Base-by-base conservation (phyloP, 2,797 vertebrate species). In the Malurus splendens region DNA sequence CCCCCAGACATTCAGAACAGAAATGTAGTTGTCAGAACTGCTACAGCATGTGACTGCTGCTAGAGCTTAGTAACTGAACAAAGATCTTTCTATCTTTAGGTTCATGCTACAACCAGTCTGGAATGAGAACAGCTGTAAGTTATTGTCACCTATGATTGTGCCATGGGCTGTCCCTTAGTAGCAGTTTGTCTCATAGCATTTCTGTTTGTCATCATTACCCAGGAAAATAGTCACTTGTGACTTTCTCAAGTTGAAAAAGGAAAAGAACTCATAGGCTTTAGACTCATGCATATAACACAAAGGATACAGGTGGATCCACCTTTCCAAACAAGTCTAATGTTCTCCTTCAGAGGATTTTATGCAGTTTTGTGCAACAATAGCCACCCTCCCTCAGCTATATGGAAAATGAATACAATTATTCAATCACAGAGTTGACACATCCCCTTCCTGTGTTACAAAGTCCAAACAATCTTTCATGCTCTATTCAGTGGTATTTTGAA, bases 91-190 rank as follows among this genome's bases (percentile, higher is more conserved):
- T 91, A 32, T 71, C 90, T 91, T 88, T 55, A 80, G 47, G 17
- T 80, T 88, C 51, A 28, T 88, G 54, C 39, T 61, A 86, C 48
- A 91, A 62, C 24, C 44, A 77, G 50, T 30, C 54, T 82, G 57
- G 54, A 94, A 91, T 74, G 72, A 80, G 54, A 91, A 44, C 38
- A 91, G 65, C 36, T 86, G 18, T 85, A 82, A 86, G 65, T 82
- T 88, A 80, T 50, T 71, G 57, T 32, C 30, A 38, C 1, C 2
- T 60, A 25, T 41, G 50, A 74, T 55, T 93, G 75, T 77, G 60
- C 54, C 38, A 12, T 12, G 39, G 20, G 30, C 51, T 68, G 36
- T 90, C 71, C 57, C 83, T 88, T 54, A 80, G 48, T 61, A 85
- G 23, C 36, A 78, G 55, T 51, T 66, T 66, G 39, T 45, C 52